Base-by-base conservation (phyloP, 1,140 invertebrate species). In the Coboldia fuscipes region DNA sequence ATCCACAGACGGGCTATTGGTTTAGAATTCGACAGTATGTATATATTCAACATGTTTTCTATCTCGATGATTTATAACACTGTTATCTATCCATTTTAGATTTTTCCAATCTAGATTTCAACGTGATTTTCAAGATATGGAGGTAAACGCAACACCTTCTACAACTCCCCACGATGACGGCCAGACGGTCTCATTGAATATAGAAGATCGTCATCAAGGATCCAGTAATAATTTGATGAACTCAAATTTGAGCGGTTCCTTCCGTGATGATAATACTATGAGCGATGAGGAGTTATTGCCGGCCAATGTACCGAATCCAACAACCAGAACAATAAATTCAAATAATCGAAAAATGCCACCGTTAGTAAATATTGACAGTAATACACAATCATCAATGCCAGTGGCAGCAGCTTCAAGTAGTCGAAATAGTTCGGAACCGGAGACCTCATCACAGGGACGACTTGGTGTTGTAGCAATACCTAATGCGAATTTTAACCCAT, bases 231-330 rank as follows among this genome's bases (percentile, higher is more conserved):
- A 54, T 41, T 50, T 55, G 28, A 40, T 54, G 16, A 54, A 54
- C 44, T 46, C 50, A 44, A 53, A 54, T 51, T 51, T 54, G 49
- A 53, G 51, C 43, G 51, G 51, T 41, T 53, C 50, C 24, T 54
- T 55, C 29, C 48, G 50, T 33, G 51, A 54, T 35, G 14, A 20
- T 33, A 16, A 10, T n/a, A n/a, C n/a, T n/a, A n/a, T n/a, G n/a
- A 48, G 45, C 30, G 51, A 50, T 36, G 35, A 41, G 30, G 42
- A 51, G 37, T 40, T 50, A 39, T 45, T 47, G 34, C 45, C 47
- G 14, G 50, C 51, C 23, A 51, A 52, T 34, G 49, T 54, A 43
- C 48, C 49, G 13, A 47, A 46, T 28, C 41, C 44, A 30, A 41
- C 47, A 16, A 41, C 41, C 4, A 41, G 40, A 28, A 13, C 32